phyloP scores from a whole-genome alignment of 2,113 vertebrate species.

The Alethe diademata region DNA sequence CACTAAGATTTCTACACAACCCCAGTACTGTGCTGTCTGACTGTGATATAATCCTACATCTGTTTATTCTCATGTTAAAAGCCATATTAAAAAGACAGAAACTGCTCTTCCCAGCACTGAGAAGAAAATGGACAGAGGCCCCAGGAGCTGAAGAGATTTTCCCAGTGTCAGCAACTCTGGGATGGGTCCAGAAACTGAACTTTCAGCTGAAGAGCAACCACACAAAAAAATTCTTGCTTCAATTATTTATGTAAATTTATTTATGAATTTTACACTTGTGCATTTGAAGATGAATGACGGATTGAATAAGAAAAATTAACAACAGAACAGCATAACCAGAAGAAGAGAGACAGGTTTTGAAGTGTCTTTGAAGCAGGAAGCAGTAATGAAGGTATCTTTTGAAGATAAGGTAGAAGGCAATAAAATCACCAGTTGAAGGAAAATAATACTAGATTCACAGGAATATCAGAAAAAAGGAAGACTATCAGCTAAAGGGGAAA shows the following conservation, averaged over 20 bases:
- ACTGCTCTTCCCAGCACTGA: not conserved
- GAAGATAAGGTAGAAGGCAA: not conserved
- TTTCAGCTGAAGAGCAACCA: not conserved
- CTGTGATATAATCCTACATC: not conserved
- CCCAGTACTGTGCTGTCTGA: not conserved
- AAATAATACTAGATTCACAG: not conserved
- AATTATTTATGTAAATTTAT: not conserved
- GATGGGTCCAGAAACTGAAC: not conserved
- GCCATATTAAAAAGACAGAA: not conserved
- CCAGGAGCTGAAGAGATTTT: not conserved
- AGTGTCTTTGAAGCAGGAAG: not conserved
- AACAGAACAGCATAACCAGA: not conserved
- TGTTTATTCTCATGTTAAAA: not conserved
- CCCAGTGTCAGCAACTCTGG: accelerated
- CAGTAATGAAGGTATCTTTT: not conserved
- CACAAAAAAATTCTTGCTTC: not conserved
- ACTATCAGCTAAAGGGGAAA: not conserved
- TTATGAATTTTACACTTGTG: not conserved
- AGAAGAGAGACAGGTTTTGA: not conserved
- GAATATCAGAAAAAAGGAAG: not conserved
- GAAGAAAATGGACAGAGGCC: not conserved
- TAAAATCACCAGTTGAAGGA: not conserved
- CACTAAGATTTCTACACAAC: not conserved
- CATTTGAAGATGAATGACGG: not conserved
- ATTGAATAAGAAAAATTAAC: not conserved